Evolutionary conservation across 2,113 vertebrate species (phyloP).

Genomic region (Microcebus griseorufus): DNA sequence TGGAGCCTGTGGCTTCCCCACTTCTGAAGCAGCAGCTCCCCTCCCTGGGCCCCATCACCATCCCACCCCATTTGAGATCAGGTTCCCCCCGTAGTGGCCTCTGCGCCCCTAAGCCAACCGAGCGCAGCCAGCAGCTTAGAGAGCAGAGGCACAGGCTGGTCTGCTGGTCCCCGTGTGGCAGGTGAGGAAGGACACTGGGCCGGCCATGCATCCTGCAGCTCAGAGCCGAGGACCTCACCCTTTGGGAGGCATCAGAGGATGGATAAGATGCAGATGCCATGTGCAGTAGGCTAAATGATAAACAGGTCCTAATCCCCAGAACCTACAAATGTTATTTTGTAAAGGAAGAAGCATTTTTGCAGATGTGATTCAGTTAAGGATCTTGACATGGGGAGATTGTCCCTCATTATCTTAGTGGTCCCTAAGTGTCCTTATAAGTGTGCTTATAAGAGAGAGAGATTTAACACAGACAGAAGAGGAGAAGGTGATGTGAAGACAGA

Average conservation of each 20-base stretch:
- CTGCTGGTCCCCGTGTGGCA: neutral
- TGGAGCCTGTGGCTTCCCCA: neutral
- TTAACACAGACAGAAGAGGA: neutral
- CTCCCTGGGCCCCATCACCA: neutral
- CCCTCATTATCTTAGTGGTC: neutral
- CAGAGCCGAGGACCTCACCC: neutral
- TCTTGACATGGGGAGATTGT: neutral
- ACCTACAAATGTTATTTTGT: neutral
- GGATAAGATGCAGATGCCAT: no score
- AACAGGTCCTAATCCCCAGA: neutral
- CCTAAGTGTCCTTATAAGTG: neutral
- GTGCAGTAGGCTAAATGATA: no score
- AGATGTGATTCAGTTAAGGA: neutral
- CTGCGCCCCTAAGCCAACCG: neutral
- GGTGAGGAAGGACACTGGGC: neutral
- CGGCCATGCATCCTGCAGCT: neutral
- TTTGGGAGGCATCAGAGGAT: neutral
- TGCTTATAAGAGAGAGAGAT: neutral
- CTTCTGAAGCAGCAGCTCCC: neutral
- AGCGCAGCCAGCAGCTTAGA: neutral
- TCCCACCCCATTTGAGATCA: neutral
- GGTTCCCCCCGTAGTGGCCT: neutral
- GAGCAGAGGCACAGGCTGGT: neutral
- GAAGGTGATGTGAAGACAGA: neutral
- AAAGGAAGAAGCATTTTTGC: neutral